Percentiles rank a stretch among this genome's conserved stretches.
Conservation (phyloP, 2,888 invertebrate genomes). For the Plagodis dolabraria region DNA sequence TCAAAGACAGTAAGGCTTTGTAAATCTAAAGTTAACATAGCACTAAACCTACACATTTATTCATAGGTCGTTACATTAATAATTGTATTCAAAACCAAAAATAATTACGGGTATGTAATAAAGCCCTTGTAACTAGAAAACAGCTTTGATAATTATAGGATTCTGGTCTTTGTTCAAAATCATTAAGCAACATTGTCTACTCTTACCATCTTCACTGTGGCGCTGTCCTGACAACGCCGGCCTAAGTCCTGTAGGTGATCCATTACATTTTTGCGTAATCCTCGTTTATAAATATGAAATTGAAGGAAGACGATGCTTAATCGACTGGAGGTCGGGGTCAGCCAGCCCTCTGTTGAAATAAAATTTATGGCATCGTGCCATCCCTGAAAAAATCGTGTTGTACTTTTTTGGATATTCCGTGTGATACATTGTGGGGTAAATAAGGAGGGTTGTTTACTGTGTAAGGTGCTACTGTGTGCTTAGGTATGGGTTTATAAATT, state of each 20-base stretch:
- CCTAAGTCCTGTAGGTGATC: conserved; percentile 83
- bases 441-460: not conserved
- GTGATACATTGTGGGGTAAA: conserved; percentile 15
- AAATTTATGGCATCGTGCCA: conserved; percentile 71
- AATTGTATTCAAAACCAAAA: too few relatives aligned
- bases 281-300: conserved; percentile 85
- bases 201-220: conserved; percentile 5
- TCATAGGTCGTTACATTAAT: too few relatives aligned
- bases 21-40: too few relatives aligned
- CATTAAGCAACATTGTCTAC: not conserved
- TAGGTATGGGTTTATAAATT: too few relatives aligned
- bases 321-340: conserved; percentile 83
- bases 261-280: conserved; percentile 85
- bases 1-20: too few relatives aligned
- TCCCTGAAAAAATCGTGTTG: conserved; percentile 49
- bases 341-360: conserved; percentile 60
- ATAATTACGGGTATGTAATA: too few relatives aligned
- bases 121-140: too few relatives aligned
- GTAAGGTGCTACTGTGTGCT: too few relatives aligned
- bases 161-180: not conserved
- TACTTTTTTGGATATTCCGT: conserved; percentile 27
- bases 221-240: conserved; percentile 49
- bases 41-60: too few relatives aligned
- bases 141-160: too few relatives aligned
- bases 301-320: conserved; percentile 84